phyloP scores from a whole-genome alignment of 2,888 invertebrate species.

The Acrobasis consociella region DNA sequence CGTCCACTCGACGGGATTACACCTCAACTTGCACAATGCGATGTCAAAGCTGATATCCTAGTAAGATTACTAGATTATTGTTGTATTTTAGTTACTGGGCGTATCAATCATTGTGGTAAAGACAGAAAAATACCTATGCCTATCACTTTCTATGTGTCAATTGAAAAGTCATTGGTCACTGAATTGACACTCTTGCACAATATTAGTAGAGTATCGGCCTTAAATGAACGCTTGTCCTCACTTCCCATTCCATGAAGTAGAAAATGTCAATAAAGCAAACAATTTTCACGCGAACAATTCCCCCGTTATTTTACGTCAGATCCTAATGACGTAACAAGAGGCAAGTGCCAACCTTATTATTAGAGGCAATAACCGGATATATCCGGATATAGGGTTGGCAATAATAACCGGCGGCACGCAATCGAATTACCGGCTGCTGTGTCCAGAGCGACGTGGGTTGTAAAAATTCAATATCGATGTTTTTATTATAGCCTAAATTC shows the following conservation, averaged over 20 bases:
- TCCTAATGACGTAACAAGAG: constrained; percentile 48
- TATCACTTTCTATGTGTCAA: no score
- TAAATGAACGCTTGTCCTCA: no score
- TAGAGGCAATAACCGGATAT: constrained; percentile 53
- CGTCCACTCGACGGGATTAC: constrained; percentile 54
- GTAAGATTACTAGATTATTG: no score
- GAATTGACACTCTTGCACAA: no score
- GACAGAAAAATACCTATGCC: no score
- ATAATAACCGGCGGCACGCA: constrained; percentile 53
- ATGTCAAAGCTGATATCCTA: neutral
- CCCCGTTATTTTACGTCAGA: constrained; percentile 16
- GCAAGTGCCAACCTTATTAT: constrained; percentile 49
- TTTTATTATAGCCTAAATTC: neutral
- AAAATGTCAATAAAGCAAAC: no score
- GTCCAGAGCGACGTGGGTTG: neutral
- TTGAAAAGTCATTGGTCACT: no score
- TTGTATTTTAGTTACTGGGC: no score
- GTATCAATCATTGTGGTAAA: no score
- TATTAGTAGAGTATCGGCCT: no score
- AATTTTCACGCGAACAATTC: neutral
- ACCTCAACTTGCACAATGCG: constrained; percentile 22
- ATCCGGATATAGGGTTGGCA: constrained; percentile 56
- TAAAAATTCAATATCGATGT: neutral
- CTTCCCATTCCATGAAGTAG: no score
- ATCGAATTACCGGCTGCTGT: constrained; percentile 57